Conservation (phyloP, 23 tunicate species). For the Diplosoma virens region DNA sequence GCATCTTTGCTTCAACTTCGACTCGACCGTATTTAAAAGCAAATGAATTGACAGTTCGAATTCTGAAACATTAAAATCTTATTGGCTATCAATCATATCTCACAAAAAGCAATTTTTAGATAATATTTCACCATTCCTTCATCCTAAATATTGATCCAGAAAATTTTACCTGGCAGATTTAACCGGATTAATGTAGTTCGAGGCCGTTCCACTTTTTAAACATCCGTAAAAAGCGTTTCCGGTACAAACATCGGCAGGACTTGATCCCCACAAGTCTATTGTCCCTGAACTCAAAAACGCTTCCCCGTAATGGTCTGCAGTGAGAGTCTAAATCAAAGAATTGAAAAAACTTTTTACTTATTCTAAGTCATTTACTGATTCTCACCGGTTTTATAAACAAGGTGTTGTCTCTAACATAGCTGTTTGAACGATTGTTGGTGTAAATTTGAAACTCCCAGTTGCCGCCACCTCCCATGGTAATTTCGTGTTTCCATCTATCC, state of each 20-base stretch:
- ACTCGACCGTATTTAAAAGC: conserved; percentile 79
- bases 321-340: conserved; percentile 44
- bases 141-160: too few species aligned
- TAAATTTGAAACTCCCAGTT: conserved; percentile 97
- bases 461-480: conserved; percentile 95
- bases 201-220: conserved; percentile 49
- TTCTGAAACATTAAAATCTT: too few species aligned
- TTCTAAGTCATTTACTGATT: not conserved
- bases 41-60: conserved; percentile 81
- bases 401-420: conserved; percentile 91
- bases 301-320: conserved; percentile 78
- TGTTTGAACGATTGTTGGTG: conserved; percentile 84
- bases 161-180: conserved; percentile 94
- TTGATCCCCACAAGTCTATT: conserved; percentile 77
- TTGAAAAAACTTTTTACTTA: not conserved
- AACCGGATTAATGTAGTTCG: conserved; percentile 81
- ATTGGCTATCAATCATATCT: too few species aligned
- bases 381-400: conserved; percentile 91
- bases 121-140: too few species aligned
- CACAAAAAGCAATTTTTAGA: too few species aligned
- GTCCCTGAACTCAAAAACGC: conserved; percentile 61
- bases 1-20: conserved; percentile 90
- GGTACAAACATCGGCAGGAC: conserved; percentile 87
- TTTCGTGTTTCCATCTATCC: conserved; percentile 88
- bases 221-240: conserved; percentile 90